Evolutionary conservation across 2,888 invertebrate species (phyloP).

Genomic region (Ophioninae sp.): DNA sequence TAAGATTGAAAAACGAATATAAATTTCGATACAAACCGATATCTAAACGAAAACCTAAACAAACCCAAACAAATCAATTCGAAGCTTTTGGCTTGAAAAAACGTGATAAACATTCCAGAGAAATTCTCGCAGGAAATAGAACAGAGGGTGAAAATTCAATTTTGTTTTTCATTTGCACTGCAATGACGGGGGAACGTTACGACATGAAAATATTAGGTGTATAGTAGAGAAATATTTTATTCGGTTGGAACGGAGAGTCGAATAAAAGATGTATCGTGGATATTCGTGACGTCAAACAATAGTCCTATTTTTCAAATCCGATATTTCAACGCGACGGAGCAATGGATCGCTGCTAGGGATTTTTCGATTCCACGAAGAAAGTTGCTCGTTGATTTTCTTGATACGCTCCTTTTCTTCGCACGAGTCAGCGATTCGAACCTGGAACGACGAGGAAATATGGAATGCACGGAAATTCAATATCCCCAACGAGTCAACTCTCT

Average conservation of each 20-base stretch:
- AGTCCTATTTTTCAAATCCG: neutral
- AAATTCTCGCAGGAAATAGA: too few species aligned
- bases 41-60: too few species aligned
- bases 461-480: constrained; percentile 53
- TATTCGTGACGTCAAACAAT: constrained; percentile 19
- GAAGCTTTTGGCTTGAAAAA: too few species aligned
- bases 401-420: neutral
- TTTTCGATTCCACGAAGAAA: neutral
- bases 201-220: neutral
- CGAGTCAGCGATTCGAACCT: neutral
- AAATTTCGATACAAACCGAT: too few species aligned
- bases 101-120: too few species aligned
- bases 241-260: neutral
- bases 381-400: neutral
- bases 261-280: constrained; percentile 19
- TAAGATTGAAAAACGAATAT: too few species aligned
- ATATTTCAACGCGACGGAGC: neutral
- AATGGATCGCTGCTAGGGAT: constrained; percentile 2
- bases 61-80: too few species aligned
- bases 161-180: neutral
- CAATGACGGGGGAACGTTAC: neutral
- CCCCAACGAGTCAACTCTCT: constrained; percentile 28
- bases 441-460: constrained; percentile 3
- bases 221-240: constrained; percentile 22
- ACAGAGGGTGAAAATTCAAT: neutral